Evolutionary conservation across 2,113 vertebrate genomes (phyloP), one percentile per base, ranked within the genome.

Genomic region (Triplophysa siluroides): DNA sequence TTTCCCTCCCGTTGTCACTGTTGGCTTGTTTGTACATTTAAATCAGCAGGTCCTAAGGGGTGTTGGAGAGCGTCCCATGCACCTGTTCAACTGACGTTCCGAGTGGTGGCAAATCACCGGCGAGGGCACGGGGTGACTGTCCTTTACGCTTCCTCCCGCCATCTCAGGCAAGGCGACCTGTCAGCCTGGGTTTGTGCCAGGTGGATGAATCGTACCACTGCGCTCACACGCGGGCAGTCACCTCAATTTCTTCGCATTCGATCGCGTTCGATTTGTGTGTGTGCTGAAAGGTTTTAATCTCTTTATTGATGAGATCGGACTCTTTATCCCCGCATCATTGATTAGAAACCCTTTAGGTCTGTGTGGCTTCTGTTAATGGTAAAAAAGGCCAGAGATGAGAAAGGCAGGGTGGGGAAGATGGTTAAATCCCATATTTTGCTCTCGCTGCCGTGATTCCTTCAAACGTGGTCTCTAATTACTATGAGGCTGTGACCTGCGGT

Each of bases 111-210:
- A 73, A 41, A 60, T 11, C 29, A 23, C 54, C n/a, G 23, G n/a
- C n/a, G 33, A 38, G 33, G 33, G 54, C 33, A 74, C n/a, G 33
- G 60, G 71, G 71, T 60, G 54, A 74, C 54, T 74, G 54, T 61
- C 71, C 71, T 74, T 43, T 74, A 61, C 33, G 13, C 13, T 43
- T 60, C 50, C 19, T 19, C 70, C 12, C 0, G 52, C 70, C 52
- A 73, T 33, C 71, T 41, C 71, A 21, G 54, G 29, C 71, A 60
- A 43, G 41, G 71, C 1, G 33, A 43, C 62, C 81, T 73, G 76
- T 61, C 81, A 72, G 68, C 61, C 60, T 72, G 50, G 24, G 66
- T 78, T 82, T 82, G 75, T 79, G 64, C 77, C 58, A 60, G 11
- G 38, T 58, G 23, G 47, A 45, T 16, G 54, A 56, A 69, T 56